These are phyloP conservation scores for Centroberyx gerrardi DNA, from an alignment of 2,797 vertebrate genomes.

Conservation along the genomic window DNA sequence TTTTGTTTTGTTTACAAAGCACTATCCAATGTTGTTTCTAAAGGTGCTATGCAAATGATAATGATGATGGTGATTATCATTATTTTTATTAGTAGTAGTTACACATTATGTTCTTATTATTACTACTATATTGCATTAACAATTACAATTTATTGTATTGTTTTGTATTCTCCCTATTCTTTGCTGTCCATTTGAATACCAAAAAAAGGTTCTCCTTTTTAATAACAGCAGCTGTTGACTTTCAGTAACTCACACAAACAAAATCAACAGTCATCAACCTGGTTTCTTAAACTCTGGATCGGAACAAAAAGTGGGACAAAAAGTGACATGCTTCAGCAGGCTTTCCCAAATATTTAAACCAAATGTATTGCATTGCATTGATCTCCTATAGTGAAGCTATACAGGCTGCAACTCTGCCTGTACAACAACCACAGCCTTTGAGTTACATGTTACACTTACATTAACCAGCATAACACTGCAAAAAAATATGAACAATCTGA, in stretches of 20 bases:
- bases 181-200: background rate
- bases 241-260: background rate
- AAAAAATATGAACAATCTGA: background rate
- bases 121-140: background rate
- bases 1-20: background rate
- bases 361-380: no score
- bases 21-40: background rate
- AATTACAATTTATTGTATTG: background rate
- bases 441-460: background rate
- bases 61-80: no score
- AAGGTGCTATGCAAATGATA: no score
- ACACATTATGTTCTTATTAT: no score
- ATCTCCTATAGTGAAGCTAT: no score
- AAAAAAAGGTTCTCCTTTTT: background rate
- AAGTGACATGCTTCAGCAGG: background rate
- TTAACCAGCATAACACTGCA: background rate
- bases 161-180: background rate
- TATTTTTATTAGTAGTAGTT: no score
- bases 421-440: no score
- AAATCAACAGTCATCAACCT: no score
- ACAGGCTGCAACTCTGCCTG: background rate
- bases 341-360: background rate
- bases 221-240: background rate
- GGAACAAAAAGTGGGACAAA: background rate
- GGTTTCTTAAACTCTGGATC: background rate